Evolutionary conservation across 2,888 invertebrate genomes (phyloP).

Genomic region (Plebejus anna): DNA sequence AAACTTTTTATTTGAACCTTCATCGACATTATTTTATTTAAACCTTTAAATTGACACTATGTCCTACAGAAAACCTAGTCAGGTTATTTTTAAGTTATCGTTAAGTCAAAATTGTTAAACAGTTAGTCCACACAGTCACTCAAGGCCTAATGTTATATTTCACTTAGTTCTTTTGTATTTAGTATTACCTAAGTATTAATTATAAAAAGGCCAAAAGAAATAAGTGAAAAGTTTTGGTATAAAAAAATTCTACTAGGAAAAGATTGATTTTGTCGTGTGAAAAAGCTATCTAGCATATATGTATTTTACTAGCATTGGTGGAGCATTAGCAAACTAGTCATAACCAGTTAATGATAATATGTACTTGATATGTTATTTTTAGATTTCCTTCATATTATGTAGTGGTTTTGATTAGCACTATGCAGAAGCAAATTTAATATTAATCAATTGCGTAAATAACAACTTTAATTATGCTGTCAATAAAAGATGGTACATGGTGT

Average conservation of each 20-base stretch:
- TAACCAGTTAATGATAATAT: not conserved
- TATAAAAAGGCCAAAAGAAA: not conserved
- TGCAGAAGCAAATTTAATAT: not conserved
- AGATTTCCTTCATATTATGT: not conserved
- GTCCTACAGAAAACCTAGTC: not conserved
- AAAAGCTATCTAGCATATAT: not conserved
- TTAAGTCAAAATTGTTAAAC: not conserved
- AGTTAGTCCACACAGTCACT: conserved; percentile 12
- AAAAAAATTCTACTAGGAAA: not conserved
- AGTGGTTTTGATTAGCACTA: not conserved
- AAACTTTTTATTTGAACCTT: not conserved
- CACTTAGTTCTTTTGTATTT: not conserved
- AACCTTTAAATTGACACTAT: not conserved
- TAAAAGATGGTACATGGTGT: not conserved
- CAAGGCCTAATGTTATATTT: not conserved
- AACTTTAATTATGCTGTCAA: not conserved
- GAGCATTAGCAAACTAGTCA: not conserved
- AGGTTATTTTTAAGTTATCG: not conserved
- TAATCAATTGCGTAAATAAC: not conserved
- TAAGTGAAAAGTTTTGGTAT: not conserved
- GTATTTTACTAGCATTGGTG: not conserved
- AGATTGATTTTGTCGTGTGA: not conserved
- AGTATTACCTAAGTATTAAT: not conserved
- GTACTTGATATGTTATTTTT: not conserved
- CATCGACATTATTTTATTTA: not conserved